A percentile compares a stretch with the other conserved stretches of the same genome.
Evolutionary conservation across 2,888 invertebrate genomes (phyloP).

Genomic region (Bimastos eiseni): DNA sequence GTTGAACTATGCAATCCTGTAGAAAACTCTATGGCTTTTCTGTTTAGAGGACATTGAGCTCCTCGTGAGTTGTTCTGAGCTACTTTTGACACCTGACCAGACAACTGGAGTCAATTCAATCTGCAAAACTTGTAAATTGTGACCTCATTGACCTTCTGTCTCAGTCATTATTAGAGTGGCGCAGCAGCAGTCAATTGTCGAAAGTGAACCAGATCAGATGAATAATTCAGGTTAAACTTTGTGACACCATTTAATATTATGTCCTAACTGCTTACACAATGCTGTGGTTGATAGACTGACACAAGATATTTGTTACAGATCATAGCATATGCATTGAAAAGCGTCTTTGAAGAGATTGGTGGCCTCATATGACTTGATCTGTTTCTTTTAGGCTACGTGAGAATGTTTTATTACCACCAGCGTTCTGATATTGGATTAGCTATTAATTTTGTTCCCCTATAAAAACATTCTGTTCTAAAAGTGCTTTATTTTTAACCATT

Average conservation of each 20-base stretch:
- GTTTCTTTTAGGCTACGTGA: not conserved
- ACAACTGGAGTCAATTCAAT: too few relatives aligned
- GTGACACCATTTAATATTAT: too few relatives aligned
- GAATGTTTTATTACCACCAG: not conserved
- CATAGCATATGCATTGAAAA: not conserved
- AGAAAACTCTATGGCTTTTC: not conserved
- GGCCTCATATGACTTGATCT: not conserved
- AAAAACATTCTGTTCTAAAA: not conserved
- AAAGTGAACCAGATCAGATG: too few relatives aligned
- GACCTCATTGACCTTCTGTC: too few relatives aligned
- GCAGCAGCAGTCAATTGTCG: too few relatives aligned
- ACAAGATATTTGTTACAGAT: not conserved
- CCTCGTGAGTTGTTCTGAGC: too few relatives aligned
- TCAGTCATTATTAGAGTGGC: too few relatives aligned
- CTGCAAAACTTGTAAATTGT: too few relatives aligned
- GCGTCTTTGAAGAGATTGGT: not conserved
- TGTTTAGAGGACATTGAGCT: too few relatives aligned
- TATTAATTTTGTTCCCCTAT: not conserved
- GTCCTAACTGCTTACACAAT: not conserved
- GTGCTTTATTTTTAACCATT: slow-evolving; percentile 1
- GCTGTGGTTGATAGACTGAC: not conserved
- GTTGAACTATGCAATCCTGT: not conserved
- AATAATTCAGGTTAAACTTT: not conserved
- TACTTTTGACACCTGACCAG: too few relatives aligned
- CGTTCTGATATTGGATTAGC: not conserved